Evolutionary conservation across 2,888 invertebrate genomes (phyloP), one percentile per base, ranked within the genome.

Genomic region (Mystacides longicornis): DNA sequence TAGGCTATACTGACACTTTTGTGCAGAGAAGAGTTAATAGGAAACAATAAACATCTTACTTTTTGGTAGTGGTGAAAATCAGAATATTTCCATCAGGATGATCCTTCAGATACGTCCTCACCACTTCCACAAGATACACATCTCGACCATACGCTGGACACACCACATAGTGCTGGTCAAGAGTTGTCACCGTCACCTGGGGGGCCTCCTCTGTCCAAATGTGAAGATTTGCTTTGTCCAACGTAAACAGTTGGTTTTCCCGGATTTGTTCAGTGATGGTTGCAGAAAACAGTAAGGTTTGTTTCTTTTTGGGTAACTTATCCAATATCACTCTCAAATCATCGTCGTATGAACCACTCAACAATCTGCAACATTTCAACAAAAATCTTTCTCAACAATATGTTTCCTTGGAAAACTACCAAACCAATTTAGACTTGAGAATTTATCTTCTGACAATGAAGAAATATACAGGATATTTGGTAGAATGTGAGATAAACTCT

Each of bases 41-140:
- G n/a, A n/a, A n/a, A n/a, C n/a, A n/a, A n/a, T 54, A 23, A 19
- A 18, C 33, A 31, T 68, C 80, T 72, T 73, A 93, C 92, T 91
- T 94, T 81, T 98, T 98, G 18, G 95, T 97, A 65, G 93, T 89
- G 1, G 94, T 92, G 68, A 99, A 99, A 42, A 99, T 87, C 68
- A 99, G 91, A 43, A 97, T 83, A 52, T 92, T 94, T 1, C 91
- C 87, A 60, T 81, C 81, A 31, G 84, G 81, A 67, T 89, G 81
- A 11, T 81, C 78, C 61, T 83, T 82, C 42, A 85, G 77, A 71
- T 87, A 96, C 61, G 85, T 83, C 57, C 90, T 78, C 9, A 94
- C 71, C 0, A 87, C 79, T 72, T 93, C 86, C 19, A 97, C 89
- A 22, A 98, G 73, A 67, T 93, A 94, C 51, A 93, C 93, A 73